Evolutionary conservation across 2,888 invertebrate species (phyloP), one percentile per base, ranked within the genome.

Genomic region (Lycia hirtaria): DNA sequence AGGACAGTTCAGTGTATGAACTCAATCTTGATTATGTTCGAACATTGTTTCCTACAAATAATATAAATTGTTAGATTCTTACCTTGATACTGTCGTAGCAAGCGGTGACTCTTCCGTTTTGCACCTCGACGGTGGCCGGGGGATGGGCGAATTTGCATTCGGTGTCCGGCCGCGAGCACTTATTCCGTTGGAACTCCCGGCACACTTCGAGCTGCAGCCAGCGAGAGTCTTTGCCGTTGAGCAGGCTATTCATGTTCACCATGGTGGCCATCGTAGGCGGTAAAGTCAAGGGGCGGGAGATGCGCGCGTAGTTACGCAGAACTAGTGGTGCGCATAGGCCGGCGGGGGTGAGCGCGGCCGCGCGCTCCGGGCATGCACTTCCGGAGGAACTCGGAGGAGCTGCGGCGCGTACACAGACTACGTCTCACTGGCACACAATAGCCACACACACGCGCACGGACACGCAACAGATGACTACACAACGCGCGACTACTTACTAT

Each of bases 71-170:
- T 51, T 9, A 57, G 44, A 12, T 33, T 62, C 95, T 94, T 93
- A 99, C 99, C 98, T 99, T 99, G 93, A 99, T 99, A 93, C 98
- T 99, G 94, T 99, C 99, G 95, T 99, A 99, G 95, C 99, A 99
- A 81, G 99, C 99, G 81, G 99, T 99, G 85, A 99, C 99, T 84
- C 99, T 95, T 88, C 99, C 99, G 93, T 99, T 99, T 94, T 99
- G 99, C 84, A 99, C 98, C 93, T 99, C 99, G 81, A 99, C 99
- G 93, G 99, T 99, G 80, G 98, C 96, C 72, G 99, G 99, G 67
- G 99, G 99, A 94, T 99, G 99, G 73, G 99, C 99, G 93, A 99
- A 99, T 95, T 99, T 99, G 96, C 99, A 99, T 93, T 99, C 99
- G 87, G 98, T 97, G 93, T 99, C 99, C 69, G 98, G 97, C 86